These are phyloP conservation scores for Sorex fumeus DNA, from an alignment of 2,113 vertebrate genomes.

Conservation along the genomic window DNA sequence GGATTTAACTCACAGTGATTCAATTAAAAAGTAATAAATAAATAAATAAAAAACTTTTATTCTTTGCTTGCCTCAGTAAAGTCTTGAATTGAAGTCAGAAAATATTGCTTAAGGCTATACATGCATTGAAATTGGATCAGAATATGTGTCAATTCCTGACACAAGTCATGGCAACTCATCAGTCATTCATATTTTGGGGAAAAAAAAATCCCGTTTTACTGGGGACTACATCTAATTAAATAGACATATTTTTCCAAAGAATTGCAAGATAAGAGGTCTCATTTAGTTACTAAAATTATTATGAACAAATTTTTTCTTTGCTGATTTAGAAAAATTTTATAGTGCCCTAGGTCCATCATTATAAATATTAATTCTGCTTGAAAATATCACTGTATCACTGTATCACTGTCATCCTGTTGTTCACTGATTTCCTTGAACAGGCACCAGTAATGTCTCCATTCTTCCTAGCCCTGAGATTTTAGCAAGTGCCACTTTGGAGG, in stretches of 20 bases:
- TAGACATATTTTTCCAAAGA: constrained; percentile 40
- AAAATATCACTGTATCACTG: constrained; percentile 62
- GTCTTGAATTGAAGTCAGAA: constrained; percentile 16
- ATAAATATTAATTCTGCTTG: constrained; percentile 65
- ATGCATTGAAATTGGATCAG: not conserved
- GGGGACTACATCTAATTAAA: constrained; percentile 23
- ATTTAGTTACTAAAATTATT: constrained; percentile 65
- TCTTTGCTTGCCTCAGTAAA: no score
- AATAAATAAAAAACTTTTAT: no score
- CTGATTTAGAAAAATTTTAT: not conserved
- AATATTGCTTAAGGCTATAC: not conserved
- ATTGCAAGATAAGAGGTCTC: constrained; percentile 70
- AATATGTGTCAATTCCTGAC: not conserved
- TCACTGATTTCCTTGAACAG: no score
- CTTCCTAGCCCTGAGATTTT: no score
- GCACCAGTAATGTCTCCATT: no score
- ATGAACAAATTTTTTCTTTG: constrained; percentile 58
- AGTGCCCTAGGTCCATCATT: constrained; percentile 31
- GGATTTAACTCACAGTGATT: no score
- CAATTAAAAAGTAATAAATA: no score
- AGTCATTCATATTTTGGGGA: not conserved
- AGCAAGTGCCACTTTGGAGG: no score
- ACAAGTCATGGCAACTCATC: not conserved
- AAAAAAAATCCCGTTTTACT: not conserved
- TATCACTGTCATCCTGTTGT: no score